Percentiles rank a stretch among this genome's conserved stretches.
Evolutionary conservation across 2,113 vertebrate genomes (phyloP).

Genomic region (Prolemur simus): DNA sequence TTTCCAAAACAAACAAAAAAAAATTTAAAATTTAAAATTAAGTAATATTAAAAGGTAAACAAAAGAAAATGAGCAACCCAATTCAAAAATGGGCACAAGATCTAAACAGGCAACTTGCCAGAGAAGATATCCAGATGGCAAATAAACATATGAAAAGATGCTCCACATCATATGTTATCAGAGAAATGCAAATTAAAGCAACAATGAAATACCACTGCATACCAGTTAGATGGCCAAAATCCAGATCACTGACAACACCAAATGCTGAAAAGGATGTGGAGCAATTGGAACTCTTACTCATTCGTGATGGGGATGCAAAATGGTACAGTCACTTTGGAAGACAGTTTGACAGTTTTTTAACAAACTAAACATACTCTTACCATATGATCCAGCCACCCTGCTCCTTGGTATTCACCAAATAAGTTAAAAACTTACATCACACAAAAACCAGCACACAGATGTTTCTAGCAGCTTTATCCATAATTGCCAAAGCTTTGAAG

Average conservation of each 20-base stretch:
- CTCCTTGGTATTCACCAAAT: neutral
- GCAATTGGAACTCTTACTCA: neutral
- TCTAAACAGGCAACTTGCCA: neutral
- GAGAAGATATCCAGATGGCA: neutral
- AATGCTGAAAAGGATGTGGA: neutral
- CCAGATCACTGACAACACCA: neutral
- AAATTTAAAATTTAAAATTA: no score
- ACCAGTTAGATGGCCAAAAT: neutral
- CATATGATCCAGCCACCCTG: neutral
- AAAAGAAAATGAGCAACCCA: neutral
- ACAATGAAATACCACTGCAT: neutral
- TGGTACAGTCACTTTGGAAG: neutral
- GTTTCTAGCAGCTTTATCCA: neutral
- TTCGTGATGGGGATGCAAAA: neutral
- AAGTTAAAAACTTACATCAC: neutral
- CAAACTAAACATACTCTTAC: neutral
- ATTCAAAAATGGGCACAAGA: neutral
- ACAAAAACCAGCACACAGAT: neutral
- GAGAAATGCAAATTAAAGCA: neutral
- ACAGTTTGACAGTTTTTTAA: neutral
- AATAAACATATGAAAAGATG: neutral
- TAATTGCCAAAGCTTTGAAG: neutral
- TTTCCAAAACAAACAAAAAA: slow-evolving; percentile 88
- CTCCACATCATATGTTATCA: neutral
- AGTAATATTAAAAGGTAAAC: neutral